phyloP scores from a whole-genome alignment of 2,113 vertebrate genomes.

The Brevimyrus niger region DNA sequence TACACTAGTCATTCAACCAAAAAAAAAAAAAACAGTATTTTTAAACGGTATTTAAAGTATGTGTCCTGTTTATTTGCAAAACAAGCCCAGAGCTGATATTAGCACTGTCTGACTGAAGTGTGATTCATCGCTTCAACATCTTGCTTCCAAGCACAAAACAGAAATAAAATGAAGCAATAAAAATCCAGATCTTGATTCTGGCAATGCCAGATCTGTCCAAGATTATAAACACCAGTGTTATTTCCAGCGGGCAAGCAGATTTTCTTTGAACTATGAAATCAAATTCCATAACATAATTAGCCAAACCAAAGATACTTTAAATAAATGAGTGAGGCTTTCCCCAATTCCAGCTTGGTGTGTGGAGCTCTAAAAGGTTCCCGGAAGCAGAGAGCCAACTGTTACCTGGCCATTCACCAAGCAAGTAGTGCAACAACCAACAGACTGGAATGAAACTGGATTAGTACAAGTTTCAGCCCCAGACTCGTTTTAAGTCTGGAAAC shows the following conservation, averaged over 20 bases:
- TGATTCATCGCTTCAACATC: not conserved
- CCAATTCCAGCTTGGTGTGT: not conserved
- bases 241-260: not conserved
- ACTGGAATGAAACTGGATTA: not conserved
- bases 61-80: not conserved
- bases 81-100: not conserved
- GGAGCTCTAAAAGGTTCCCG: not conserved
- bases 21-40: not conserved
- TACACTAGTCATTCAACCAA: not conserved
- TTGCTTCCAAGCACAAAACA: not conserved
- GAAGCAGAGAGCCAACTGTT: not conserved
- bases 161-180: not conserved
- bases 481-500: not conserved
- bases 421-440: not conserved
- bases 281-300: not conserved
- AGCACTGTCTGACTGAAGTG: not conserved
- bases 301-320: not conserved
- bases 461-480: not conserved
- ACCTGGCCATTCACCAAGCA: not conserved
- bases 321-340: not conserved
- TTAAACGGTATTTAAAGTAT: not conserved
- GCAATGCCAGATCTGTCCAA: not conserved
- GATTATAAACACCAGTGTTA: not conserved
- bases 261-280: not conserved
- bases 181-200: not conserved